These are phyloP conservation scores for Sardina pilchardus DNA, from an alignment of 2,113 vertebrate species.

Conservation along the genomic window DNA sequence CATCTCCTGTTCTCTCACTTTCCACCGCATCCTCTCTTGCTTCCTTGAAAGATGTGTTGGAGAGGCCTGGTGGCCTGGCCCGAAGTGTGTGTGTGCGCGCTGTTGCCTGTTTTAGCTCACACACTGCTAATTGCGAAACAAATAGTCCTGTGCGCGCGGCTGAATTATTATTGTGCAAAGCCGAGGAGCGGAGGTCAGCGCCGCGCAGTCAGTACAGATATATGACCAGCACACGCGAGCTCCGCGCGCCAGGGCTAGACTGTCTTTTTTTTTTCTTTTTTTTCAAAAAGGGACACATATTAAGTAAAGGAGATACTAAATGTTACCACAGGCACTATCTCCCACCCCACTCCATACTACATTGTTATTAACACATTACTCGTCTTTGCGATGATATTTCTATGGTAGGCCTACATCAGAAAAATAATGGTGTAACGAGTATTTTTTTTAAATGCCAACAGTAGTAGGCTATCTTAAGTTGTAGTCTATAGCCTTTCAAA, in stretches of 20 bases:
- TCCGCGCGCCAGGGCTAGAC: constrained; percentile 24
- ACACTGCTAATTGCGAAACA: constrained; percentile 71
- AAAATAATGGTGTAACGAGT: background rate
- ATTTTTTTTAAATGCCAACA: background rate
- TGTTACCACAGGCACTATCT: constrained; percentile 24
- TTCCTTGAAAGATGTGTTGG: constrained; percentile 49
- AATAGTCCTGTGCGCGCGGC: constrained; percentile 61
- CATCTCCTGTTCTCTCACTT: constrained; percentile 26
- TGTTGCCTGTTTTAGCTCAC: constrained; percentile 57
- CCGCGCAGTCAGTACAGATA: constrained; percentile 69
- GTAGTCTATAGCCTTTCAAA: background rate
- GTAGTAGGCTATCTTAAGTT: background rate
- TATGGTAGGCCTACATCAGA: background rate
- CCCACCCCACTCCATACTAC: background rate
- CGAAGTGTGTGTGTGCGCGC: constrained; percentile 49
- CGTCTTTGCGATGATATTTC: background rate
- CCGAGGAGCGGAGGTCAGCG: constrained; percentile 68
- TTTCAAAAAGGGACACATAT: constrained; percentile 62
- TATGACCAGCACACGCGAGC: constrained; percentile 61
- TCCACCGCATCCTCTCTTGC: constrained; percentile 24
- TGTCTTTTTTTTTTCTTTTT: constrained; percentile 19
- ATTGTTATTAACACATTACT: background rate
- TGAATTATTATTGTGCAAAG: constrained; percentile 70
- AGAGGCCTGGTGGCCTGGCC: constrained; percentile 50
- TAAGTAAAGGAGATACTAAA: constrained; percentile 56